Evolutionary conservation across 2,888 invertebrate genomes (phyloP).

Genomic region (Synergus laeviventris): DNA sequence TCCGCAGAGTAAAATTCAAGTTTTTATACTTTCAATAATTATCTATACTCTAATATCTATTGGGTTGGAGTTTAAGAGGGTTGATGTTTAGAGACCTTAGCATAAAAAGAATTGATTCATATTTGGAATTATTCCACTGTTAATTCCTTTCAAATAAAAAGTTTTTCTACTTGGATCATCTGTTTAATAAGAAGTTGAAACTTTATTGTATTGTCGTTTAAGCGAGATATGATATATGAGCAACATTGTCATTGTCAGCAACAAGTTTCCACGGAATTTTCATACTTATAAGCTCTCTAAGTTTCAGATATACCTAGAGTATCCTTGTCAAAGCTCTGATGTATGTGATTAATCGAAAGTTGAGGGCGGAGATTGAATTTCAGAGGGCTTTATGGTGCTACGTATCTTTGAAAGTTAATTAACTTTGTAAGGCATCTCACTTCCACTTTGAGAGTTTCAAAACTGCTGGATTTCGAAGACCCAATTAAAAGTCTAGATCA

Average conservation of each 20-base stretch:
- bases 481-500: slow-evolving; percentile 35
- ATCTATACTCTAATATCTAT: no score
- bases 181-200: no score
- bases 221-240: no score
- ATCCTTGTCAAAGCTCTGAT: not conserved
- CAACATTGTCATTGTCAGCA: not conserved
- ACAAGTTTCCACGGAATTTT: not conserved
- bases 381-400: slow-evolving; percentile 4
- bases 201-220: no score
- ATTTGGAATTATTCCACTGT: no score
- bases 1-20: no score
- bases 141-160: no score
- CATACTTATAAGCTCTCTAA: not conserved
- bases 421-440: slow-evolving; percentile 24
- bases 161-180: no score
- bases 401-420: slow-evolving; percentile 10
- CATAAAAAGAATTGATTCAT: no score
- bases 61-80: no score
- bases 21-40: no score
- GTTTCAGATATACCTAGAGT: not conserved
- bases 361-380: slow-evolving; percentile 21
- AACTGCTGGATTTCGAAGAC: slow-evolving; percentile 14
- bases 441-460: slow-evolving; percentile 15
- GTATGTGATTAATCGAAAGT: slow-evolving; percentile 20
- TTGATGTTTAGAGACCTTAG: no score